Conservation (phyloP, 2,797 vertebrate species). For the Odontamblyopus rebecca region DNA sequence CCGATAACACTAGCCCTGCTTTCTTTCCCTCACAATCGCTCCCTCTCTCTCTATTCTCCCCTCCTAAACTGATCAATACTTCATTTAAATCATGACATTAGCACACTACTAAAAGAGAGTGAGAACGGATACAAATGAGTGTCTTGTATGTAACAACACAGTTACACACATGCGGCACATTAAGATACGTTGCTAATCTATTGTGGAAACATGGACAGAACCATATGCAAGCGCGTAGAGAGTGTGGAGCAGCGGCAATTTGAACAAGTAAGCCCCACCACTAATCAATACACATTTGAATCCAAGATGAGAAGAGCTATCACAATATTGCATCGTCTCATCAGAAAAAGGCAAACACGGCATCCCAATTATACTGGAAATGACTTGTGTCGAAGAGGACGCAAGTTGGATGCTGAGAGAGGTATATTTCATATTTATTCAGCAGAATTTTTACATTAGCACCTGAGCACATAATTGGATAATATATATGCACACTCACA, state of each 20-base stretch:
- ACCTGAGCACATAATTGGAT: constrained; percentile 70
- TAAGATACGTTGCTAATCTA: constrained; percentile 48
- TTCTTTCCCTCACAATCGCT: constrained; percentile 85
- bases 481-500: constrained; percentile 79
- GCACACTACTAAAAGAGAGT: constrained; percentile 74
- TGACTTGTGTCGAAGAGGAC: constrained; percentile 60
- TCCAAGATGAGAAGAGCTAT: constrained; percentile 63
- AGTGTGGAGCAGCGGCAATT: constrained; percentile 65
- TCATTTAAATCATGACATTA: constrained; percentile 91
- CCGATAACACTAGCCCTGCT: constrained; percentile 84
- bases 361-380: constrained; percentile 72
- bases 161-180: constrained; percentile 34
- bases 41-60: constrained; percentile 86
- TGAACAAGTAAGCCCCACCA: constrained; percentile 65
- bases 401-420: constrained; percentile 65
- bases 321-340: constrained; percentile 64
- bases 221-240: constrained; percentile 63
- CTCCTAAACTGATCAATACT: constrained; percentile 90
- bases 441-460: constrained; percentile 73
- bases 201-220: constrained; percentile 58
- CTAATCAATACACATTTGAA: constrained; percentile 84
- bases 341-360: constrained; percentile 74
- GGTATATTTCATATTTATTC: constrained; percentile 76
- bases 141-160: constrained; percentile 39
- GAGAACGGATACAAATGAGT: constrained; percentile 63